phyloP scores from a whole-genome alignment of 2,113 vertebrate species.

The Lonchura striata region DNA sequence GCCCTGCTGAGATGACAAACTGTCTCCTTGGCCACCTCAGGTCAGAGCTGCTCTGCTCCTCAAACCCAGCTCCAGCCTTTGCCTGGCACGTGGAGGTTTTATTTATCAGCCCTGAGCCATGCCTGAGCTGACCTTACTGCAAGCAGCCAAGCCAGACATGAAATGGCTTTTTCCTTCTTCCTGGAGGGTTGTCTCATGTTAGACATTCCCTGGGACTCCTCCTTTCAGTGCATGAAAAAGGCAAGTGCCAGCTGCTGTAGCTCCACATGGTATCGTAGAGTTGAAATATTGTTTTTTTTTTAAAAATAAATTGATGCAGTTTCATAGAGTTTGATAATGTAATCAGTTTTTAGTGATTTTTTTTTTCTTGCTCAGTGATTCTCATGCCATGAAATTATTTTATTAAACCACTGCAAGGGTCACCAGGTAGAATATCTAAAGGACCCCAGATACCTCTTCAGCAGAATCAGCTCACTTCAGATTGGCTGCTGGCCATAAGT shows the following conservation, averaged over 20 bases:
- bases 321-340: slow-evolving; percentile 28
- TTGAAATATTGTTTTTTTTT: background rate
- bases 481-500: slow-evolving; percentile 31
- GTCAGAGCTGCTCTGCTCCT: background rate
- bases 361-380: slow-evolving; percentile 14
- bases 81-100: background rate
- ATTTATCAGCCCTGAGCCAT: background rate
- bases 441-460: slow-evolving; percentile 37
- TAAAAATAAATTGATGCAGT: background rate
- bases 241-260: background rate
- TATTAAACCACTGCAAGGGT: slow-evolving; percentile 59
- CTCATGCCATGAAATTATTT: slow-evolving; percentile 57
- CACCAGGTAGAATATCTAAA: slow-evolving; percentile 43
- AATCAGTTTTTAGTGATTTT: slow-evolving; percentile 21
- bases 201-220: background rate
- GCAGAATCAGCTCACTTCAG: slow-evolving; percentile 32
- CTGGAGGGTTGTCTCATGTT: background rate
- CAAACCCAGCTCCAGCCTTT: background rate
- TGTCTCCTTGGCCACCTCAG: background rate
- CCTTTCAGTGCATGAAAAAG: background rate
- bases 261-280: background rate
- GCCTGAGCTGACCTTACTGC: background rate
- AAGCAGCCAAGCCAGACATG: background rate
- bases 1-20: background rate
- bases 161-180: background rate